phyloP scores from a whole-genome alignment of 2,113 vertebrate species.

The Phyllopteryx taeniolatus region DNA sequence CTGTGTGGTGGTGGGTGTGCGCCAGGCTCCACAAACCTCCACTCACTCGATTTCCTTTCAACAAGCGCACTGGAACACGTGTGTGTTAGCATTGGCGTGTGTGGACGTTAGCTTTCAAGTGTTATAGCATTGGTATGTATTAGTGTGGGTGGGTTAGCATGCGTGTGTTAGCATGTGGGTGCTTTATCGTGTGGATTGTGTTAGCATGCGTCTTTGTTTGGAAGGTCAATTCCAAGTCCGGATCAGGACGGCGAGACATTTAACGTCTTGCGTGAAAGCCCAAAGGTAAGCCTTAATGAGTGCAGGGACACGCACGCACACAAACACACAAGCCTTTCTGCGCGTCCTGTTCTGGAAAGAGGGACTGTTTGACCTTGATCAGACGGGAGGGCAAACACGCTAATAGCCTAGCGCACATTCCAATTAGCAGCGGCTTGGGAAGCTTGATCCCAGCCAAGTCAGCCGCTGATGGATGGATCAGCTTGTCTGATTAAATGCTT shows the following conservation, averaged over 20 bases:
- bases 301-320: conserved; percentile 8
- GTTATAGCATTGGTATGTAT: neutral
- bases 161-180: conserved; percentile 2
- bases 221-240: conserved; percentile 25
- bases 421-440: neutral
- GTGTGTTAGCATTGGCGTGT: too few relatives aligned
- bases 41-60: neutral
- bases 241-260: conserved; percentile 20
- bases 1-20: neutral
- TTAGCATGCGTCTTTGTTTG: neutral
- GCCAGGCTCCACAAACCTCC: neutral
- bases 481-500: neutral
- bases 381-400: neutral
- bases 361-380: conserved; percentile 5
- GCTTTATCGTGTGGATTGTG: neutral
- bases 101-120: too few relatives aligned
- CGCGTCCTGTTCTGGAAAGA: neutral
- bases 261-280: conserved; percentile 35
- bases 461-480: neutral
- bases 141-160: neutral
- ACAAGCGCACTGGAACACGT: neutral
- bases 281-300: conserved; percentile 51
- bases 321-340: neutral
- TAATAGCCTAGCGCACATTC: neutral
- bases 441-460: neutral